phyloP scores from a whole-genome alignment of 1,140 invertebrate genomes.

The Euwallacea similis region DNA sequence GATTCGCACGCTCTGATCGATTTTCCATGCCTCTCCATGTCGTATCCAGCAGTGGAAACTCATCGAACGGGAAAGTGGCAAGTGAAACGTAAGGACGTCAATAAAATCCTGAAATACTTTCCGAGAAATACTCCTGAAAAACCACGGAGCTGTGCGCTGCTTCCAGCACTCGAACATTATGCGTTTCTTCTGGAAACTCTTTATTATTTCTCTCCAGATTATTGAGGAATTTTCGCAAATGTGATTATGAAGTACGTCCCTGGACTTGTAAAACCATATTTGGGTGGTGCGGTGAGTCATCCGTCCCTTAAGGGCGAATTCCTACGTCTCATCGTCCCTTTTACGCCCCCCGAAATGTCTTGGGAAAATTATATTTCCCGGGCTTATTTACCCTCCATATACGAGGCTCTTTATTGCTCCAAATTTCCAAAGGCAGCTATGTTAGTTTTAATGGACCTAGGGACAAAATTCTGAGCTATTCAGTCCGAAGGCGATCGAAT shows the following conservation, averaged over 20 bases:
- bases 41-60: conserved; percentile 17
- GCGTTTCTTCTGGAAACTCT: background rate
- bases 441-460: background rate
- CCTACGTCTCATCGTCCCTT: conserved; percentile 1
- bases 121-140: conserved; percentile 7
- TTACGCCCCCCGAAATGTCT: background rate
- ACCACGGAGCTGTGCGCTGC: background rate
- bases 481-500: no score
- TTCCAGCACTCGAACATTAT: conserved; percentile 3
- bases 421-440: conserved; percentile 3
- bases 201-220: background rate
- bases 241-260: background rate
- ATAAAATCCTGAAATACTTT: conserved; percentile 14
- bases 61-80: conserved; percentile 18
- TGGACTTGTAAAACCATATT: background rate
- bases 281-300: conserved; percentile 9
- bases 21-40: conserved; percentile 5
- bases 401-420: background rate
- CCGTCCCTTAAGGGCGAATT: conserved; percentile 3
- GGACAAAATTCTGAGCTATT: no score
- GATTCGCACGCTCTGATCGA: conserved; percentile 1
- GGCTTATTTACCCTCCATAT: conserved; percentile 1
- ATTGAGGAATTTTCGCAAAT: background rate
- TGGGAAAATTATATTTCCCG: conserved; percentile 5
- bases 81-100: conserved; percentile 13